Conservation (phyloP, 2,797 vertebrate genomes). For the Morelia viridis region DNA sequence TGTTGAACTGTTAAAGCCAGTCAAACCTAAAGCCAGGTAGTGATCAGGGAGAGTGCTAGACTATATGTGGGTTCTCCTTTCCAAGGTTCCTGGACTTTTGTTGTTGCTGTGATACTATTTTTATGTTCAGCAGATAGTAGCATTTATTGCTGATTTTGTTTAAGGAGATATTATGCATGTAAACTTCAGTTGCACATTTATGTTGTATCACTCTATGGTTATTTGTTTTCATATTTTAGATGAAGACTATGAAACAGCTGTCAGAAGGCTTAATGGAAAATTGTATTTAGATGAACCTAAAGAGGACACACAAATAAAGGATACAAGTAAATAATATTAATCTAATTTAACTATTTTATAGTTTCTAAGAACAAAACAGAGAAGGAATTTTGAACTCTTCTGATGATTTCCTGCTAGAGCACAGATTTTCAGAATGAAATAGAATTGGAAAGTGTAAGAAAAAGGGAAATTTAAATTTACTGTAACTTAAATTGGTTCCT, state of each 20-base stretch:
- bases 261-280: constrained; percentile 88
- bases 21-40: not conserved
- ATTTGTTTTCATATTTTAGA: constrained; percentile 75
- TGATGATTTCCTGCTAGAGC: not conserved
- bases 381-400: not conserved
- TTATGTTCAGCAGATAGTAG: not conserved
- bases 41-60: not conserved
- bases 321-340: constrained; percentile 60
- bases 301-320: constrained; percentile 44
- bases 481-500: not conserved
- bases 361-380: not conserved
- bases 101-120: not conserved
- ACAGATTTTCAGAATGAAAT: not conserved
- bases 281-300: constrained; percentile 80
- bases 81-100: too few species aligned
- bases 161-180: not conserved
- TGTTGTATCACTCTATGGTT: not conserved
- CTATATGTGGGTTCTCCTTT: not conserved
- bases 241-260: constrained; percentile 92
- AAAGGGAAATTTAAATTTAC: not conserved
- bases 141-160: not conserved
- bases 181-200: not conserved
- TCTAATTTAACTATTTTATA: not conserved
- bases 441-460: not conserved
- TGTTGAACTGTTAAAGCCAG: not conserved